A percentile compares a stretch with the other conserved stretches of the same genome.
These are phyloP conservation scores for Gallinago paraguaiae DNA, from an alignment of 2,113 vertebrate species.

Conservation along the genomic window DNA sequence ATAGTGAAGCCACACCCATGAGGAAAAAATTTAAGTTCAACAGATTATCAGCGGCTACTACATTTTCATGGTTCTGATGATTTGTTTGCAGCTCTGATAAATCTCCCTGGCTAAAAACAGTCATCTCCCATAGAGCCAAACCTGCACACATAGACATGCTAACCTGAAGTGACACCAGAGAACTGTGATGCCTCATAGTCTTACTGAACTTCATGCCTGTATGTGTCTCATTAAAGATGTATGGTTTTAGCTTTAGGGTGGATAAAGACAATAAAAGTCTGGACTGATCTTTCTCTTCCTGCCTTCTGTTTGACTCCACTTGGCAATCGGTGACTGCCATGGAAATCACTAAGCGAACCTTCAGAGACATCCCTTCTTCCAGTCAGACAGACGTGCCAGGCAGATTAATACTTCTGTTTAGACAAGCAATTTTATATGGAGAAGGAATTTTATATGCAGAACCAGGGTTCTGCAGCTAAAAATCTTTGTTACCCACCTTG, in stretches of 20 bases:
- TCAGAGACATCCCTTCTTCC: background rate
- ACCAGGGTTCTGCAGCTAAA: background rate
- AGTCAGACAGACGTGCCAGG: background rate
- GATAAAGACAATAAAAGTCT: background rate
- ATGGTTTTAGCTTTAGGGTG: background rate
- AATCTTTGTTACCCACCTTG: background rate
- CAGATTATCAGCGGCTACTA: background rate
- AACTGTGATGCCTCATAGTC: background rate
- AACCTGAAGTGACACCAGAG: background rate
- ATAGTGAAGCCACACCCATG: accelerated
- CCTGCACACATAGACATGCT: background rate
- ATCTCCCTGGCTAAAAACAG: background rate
- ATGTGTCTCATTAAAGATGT: background rate
- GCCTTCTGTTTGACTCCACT: background rate
- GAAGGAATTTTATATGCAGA: background rate
- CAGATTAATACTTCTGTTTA: background rate
- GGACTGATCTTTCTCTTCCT: background rate
- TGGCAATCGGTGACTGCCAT: background rate
- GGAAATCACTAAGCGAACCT: background rate
- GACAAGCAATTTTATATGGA: background rate
- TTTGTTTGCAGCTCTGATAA: background rate
- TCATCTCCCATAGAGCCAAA: background rate
- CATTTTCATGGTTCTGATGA: background rate
- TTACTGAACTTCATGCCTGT: background rate
- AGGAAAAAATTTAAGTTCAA: background rate